phyloP scores from a whole-genome alignment of 1,140 invertebrate species.

The Gonioctena quinquepunctata region DNA sequence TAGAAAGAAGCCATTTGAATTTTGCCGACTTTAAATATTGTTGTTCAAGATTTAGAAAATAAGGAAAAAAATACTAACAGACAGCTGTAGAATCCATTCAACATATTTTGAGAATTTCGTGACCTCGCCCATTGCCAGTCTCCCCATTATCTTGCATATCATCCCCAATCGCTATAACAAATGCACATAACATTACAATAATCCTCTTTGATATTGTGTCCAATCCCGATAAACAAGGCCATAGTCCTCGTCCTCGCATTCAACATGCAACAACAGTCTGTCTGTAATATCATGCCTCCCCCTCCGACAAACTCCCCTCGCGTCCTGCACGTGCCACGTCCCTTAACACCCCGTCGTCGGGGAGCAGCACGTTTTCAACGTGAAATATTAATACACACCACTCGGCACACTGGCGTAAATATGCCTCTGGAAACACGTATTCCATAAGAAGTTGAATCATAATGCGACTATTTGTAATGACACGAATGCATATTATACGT shows the following conservation, averaged over 20 bases:
- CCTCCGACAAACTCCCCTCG: background rate
- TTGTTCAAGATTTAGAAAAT: too few species aligned
- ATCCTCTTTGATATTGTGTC: background rate
- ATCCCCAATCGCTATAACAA: background rate
- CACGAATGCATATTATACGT: conserved; percentile 17
- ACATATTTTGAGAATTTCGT: too few species aligned
- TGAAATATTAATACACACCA: conserved; percentile 26
- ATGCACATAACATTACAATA: background rate
- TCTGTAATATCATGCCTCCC: background rate
- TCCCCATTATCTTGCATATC: too few species aligned
- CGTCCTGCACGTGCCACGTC: background rate
- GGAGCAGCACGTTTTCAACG: conserved; percentile 20
- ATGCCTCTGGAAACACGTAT: conserved; percentile 25
- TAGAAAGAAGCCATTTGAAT: too few species aligned
- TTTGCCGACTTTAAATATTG: too few species aligned
- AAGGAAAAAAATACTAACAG: too few species aligned
- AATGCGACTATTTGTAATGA: conserved; percentile 26
- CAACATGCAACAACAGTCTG: background rate
- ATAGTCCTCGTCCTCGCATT: background rate
- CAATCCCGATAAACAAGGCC: background rate
- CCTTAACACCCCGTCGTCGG: conserved; percentile 5
- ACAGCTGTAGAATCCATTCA: too few species aligned
- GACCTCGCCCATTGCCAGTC: too few species aligned
- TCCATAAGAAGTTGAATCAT: conserved; percentile 31
- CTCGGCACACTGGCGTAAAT: background rate